Percentiles rank a stretch among this genome's conserved stretches.
These are phyloP conservation scores for Oxytorus armatus DNA, from an alignment of 2,888 invertebrate species.

Conservation along the genomic window DNA sequence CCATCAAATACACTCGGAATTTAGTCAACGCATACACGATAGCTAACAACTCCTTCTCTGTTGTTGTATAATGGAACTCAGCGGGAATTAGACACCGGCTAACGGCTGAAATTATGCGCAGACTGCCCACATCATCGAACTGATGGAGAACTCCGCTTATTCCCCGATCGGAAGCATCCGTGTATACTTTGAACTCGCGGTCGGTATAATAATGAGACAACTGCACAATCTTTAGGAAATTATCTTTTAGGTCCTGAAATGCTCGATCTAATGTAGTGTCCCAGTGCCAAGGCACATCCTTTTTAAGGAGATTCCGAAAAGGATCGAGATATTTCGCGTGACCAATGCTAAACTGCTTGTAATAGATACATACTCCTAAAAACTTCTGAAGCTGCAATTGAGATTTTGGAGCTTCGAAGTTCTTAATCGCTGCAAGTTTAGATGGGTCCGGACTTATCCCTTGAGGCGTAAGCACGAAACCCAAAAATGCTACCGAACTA, in stretches of 20 bases:
- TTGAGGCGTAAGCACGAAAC: slow-evolving; percentile 49
- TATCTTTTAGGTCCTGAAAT: slow-evolving; percentile 54
- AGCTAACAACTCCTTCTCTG: no score
- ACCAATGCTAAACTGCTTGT: slow-evolving; percentile 42
- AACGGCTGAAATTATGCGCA: not conserved
- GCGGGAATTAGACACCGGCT: slow-evolving; percentile 29
- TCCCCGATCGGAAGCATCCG: slow-evolving; percentile 47
- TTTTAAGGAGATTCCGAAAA: slow-evolving; percentile 54
- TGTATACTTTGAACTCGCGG: slow-evolving; percentile 56
- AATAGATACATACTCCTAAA: slow-evolving; percentile 54
- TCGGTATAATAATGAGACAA: slow-evolving; percentile 45
- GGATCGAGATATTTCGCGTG: slow-evolving; percentile 55
- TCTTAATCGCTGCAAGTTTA: slow-evolving; percentile 67
- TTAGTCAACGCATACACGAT: no score
- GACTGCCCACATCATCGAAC: slow-evolving; percentile 12
- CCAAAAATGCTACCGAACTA: slow-evolving; percentile 43
- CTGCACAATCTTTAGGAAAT: slow-evolving; percentile 53
- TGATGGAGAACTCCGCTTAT: slow-evolving; percentile 67
- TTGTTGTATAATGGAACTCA: no score
- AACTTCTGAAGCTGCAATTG: slow-evolving; percentile 71
- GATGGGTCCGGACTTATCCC: slow-evolving; percentile 49
- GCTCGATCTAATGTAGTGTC: slow-evolving; percentile 35
- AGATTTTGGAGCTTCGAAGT: slow-evolving; percentile 69
- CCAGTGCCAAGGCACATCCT: slow-evolving; percentile 57
- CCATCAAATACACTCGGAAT: no score